Base-by-base conservation (phyloP, 1,140 invertebrate species). In the Drosophila aff. region DNA sequence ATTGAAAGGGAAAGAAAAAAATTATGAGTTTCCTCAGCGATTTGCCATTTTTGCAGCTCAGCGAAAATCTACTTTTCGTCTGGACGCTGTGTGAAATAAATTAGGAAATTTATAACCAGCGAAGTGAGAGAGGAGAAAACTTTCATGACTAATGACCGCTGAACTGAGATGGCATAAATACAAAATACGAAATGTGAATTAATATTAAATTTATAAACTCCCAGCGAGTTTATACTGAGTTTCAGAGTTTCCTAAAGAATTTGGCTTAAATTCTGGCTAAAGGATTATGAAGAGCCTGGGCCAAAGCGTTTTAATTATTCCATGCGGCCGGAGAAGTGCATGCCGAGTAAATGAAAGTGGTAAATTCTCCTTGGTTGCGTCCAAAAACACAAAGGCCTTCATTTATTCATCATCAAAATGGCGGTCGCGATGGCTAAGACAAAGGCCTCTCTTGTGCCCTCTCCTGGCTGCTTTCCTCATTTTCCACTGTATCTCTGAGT, bases 341-440 rank as follows among this genome's bases (percentile, higher is more conserved):
- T 57, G 76, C 50, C 76, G 60, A 74, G 64, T 81, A 81, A 89
- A 90, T 90, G 78, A 90, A 81, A 84, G 81, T 90, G 85, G 81
- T 90, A 79, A 84, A 79, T 79, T 77, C 67, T 66, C 46, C 60
- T 79, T 73, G 63, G 58, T 46, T 63, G 52, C 62, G 69, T 63
- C 67, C 55, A 58, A 58, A 64, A 79, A 73, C 58, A 85, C 79
- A 86, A 86, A 80, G 80, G 73, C 79, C 79, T 91, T 90, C 82
- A 90, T 89, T 91, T 89, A 89, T 89, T 89, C 84, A 89, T 90
- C 84, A 89, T 74, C 80, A 78, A 87, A 90, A 87, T 89, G 81
- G 80, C 84, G 74, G 76, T 82, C 79, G 72, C 81, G 57, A 73
- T 66, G 66, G 67, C 68, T 72, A 72, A 87, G 84, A 87, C 84